Conservation (phyloP, 2,113 vertebrate genomes). For the Mus pahari region DNA sequence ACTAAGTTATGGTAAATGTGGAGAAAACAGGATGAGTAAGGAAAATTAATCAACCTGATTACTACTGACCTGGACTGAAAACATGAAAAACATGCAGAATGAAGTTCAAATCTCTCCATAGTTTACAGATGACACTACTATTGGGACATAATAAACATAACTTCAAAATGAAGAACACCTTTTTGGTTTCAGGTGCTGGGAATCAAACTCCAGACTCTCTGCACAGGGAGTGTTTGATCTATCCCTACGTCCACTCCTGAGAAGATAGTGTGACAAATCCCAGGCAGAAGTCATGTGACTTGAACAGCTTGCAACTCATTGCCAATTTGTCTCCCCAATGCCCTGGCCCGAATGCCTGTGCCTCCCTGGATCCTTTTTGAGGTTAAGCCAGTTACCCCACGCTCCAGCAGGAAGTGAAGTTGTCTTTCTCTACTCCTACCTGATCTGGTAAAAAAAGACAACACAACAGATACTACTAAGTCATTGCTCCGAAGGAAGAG, state of each 20-base stretch:
- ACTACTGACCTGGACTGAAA: not conserved
- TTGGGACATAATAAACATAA: not conserved
- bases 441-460: not conserved
- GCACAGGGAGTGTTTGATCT: not conserved
- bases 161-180: not conserved
- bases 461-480: not conserved
- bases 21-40: not conserved
- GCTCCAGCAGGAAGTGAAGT: not conserved
- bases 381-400: not conserved
- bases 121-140: not conserved
- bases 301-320: conserved; percentile 9
- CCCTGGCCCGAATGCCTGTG: no score
- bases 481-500: not conserved
- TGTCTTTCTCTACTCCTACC: not conserved
- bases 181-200: not conserved
- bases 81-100: not conserved
- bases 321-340: not conserved
- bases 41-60: not conserved
- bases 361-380: not conserved
- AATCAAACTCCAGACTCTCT: not conserved
- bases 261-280: not conserved
- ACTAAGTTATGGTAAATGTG: not conserved
- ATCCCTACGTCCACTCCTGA: not conserved
- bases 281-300: not conserved
- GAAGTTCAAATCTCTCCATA: not conserved